Evolutionary conservation across 2,113 vertebrate genomes (phyloP), one percentile per base, ranked within the genome.

Genomic region (Eublepharis macularius): DNA sequence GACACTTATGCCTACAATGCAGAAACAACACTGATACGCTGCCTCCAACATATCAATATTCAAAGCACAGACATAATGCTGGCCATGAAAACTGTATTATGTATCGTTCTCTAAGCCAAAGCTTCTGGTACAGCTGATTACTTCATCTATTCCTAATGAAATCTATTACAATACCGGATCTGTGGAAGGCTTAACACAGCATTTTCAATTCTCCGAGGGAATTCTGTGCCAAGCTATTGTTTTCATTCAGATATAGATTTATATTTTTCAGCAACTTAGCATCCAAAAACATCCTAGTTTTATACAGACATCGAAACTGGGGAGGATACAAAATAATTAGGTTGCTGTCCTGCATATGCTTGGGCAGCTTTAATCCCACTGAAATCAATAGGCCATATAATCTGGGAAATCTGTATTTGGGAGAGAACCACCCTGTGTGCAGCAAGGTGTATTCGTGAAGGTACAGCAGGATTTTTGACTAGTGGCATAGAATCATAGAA

Each of bases 181-280:
- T 85, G 26, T 86, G 85, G 1, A 54, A 87, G 87, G 86, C 57
- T 14, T 82, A 81, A n/a, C 36, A 73, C 80, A 8, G 80, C 45
- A 83, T 74, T 82, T 54, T 36, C 76, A 34, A 85, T 43, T 24
- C 0, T 79, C 17, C 4, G 72, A 65, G 16, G 2, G 80, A 19
- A 82, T 3, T 1, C 3, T 63, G 79, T 34, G 76, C 75, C 49
- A 80, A 82, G 17, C 70, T 82, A 8, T 36, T 82, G 21, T 88
- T 87, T 90, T 51, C 41, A 82, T 75, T 63, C 6, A 76, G n/a
- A 2, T 66, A 80, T 74, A 29, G 54, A 85, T 85, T 76, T 69
- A n/a, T 87, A 80, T 83, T 85, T 12, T 32, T 14, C 14, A 41
- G n/a, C 24, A 73, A 6, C 72, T 80, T 88, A 77, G 57, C 41